phyloP scores from a whole-genome alignment of 2,113 vertebrate species.

The Chaetodon auriga region DNA sequence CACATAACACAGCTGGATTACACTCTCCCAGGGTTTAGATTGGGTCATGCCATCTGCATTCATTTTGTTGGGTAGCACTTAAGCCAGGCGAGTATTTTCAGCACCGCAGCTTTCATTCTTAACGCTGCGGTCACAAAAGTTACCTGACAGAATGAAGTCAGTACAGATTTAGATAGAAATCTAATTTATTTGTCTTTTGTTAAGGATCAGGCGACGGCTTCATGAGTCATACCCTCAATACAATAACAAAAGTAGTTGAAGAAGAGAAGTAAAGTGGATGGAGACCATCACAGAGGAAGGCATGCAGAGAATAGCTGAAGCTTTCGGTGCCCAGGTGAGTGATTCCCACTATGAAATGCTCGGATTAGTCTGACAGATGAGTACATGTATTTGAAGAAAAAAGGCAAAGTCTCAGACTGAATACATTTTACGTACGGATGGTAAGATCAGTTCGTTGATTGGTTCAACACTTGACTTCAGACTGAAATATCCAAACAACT shows the following conservation, averaged over 20 bases:
- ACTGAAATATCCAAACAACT: not conserved
- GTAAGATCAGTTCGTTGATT: not conserved
- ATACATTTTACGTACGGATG: not conserved
- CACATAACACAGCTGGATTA: constrained; percentile 50
- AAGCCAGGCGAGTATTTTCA: constrained; percentile 55
- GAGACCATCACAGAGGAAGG: constrained; percentile 25
- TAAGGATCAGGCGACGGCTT: constrained; percentile 30
- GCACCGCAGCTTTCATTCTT: constrained; percentile 48
- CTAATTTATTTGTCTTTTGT: constrained; percentile 36
- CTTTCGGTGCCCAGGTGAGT: constrained; percentile 16
- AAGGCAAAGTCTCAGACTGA: constrained; percentile 57
- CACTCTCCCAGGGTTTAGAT: constrained; percentile 40
- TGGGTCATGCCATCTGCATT: constrained; percentile 71
- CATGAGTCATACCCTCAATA: constrained; percentile 23
- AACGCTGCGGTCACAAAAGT: constrained; percentile 17
- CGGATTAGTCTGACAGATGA: constrained; percentile 42
- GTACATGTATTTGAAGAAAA: constrained; percentile 40
- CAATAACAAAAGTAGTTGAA: constrained; percentile 21
- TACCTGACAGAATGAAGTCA: constrained; percentile 30
- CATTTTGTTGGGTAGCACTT: constrained; percentile 28
- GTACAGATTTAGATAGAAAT: constrained; percentile 25
- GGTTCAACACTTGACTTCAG: not conserved
- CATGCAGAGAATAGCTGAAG: constrained; percentile 59
- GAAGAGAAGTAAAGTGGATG: constrained; percentile 40
- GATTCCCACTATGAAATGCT: constrained; percentile 29